Evolutionary conservation across 2,797 vertebrate genomes (phyloP).

Genomic region (Poecile montanus): DNA sequence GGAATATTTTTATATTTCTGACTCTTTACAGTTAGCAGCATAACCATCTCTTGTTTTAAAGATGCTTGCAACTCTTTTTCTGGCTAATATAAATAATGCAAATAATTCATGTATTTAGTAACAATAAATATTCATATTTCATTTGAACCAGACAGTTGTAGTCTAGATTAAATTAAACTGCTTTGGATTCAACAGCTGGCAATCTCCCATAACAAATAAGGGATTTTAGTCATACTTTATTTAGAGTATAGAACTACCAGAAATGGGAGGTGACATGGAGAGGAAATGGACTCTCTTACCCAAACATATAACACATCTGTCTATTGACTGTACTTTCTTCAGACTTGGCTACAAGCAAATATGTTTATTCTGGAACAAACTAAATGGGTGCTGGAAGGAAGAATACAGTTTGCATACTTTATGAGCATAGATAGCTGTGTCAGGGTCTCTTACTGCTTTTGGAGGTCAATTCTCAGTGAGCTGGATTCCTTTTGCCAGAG

Average conservation of each 20-base stretch:
- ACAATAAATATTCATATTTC: conserved; percentile 68
- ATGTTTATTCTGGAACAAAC: conserved; percentile 31
- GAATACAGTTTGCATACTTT: conserved; percentile 55
- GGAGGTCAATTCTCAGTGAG: conserved; percentile 29
- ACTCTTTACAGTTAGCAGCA: background rate
- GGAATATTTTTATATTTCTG: background rate
- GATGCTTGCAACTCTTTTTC: conserved; percentile 42
- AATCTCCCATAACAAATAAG: conserved; percentile 53
- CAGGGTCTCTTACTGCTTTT: conserved; percentile 16
- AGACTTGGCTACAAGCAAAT: conserved; percentile 38
- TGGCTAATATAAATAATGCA: conserved; percentile 54
- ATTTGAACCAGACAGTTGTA: conserved; percentile 57
- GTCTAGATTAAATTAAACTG: conserved; percentile 57
- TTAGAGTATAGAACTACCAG: conserved; percentile 9
- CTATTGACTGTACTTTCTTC: conserved; percentile 20
- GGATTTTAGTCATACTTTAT: conserved; percentile 44
- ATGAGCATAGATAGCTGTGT: conserved; percentile 27
- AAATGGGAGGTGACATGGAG: background rate
- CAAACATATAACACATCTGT: conserved; percentile 32
- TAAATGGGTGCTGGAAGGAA: conserved; percentile 46
- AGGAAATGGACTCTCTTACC: background rate
- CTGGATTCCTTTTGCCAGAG: background rate
- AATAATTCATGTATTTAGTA: conserved; percentile 67
- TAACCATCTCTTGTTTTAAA: conserved; percentile 31
- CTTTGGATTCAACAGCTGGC: conserved; percentile 58